phyloP scores from a whole-genome alignment of 2,888 invertebrate species.

The Emmelina monodactyla region DNA sequence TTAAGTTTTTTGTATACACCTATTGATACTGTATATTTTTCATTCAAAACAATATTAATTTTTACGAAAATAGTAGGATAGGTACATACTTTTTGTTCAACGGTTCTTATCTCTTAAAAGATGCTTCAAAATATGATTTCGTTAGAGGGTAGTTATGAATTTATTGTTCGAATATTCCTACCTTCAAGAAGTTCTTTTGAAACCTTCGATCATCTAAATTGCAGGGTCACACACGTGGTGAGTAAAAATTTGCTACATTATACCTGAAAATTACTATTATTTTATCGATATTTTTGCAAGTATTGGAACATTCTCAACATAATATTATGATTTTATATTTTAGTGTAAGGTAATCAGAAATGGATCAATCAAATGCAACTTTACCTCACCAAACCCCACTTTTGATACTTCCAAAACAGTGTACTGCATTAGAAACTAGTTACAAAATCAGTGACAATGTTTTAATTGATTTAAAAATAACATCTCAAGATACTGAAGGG shows the following conservation, averaged over 20 bases:
- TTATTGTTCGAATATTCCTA: no score
- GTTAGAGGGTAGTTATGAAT: no score
- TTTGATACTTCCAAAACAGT: slow-evolving; percentile 40
- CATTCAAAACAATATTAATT: no score
- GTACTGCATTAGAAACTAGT: slow-evolving; percentile 34
- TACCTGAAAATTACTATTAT: background rate
- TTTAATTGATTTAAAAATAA: slow-evolving; percentile 37
- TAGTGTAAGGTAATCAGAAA: no score
- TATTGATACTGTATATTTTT: no score
- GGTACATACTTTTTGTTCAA: no score
- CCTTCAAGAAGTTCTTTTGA: slow-evolving; percentile 1
- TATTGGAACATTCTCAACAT: no score
- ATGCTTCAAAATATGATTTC: no score
- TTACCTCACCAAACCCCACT: slow-evolving; percentile 30
- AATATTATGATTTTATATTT: no score
- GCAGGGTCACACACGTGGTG: background rate
- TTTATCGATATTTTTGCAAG: background rate
- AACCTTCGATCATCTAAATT: background rate
- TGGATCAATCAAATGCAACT: slow-evolving; percentile 25
- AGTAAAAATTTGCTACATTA: background rate
- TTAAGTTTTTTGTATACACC: no score
- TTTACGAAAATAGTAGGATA: no score
- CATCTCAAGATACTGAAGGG: slow-evolving; percentile 37
- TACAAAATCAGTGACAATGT: slow-evolving; percentile 35
- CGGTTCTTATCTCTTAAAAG: no score